A percentile compares a stretch with the other conserved stretches of the same genome.
Evolutionary conservation across 92 coral and sea anemone species (phyloP).

Genomic region (Porites rus): DNA sequence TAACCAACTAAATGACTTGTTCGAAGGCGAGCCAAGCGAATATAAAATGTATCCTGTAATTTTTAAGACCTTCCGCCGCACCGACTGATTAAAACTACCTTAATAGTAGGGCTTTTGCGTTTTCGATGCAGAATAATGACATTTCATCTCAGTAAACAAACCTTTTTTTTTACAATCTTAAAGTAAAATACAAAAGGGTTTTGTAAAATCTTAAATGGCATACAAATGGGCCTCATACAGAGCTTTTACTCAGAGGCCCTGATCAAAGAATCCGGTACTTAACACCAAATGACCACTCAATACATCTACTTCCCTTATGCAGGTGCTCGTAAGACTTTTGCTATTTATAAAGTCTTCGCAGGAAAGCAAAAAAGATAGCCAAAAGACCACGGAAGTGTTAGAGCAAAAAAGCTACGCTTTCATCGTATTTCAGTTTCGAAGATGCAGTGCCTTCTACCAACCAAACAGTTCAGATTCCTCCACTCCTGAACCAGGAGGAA

Average conservation of each 20-base stretch:
- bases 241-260: not conserved
- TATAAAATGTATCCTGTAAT: not conserved
- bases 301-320: not conserved
- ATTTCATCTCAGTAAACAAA: not conserved
- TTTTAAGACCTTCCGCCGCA: not conserved
- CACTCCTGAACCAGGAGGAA: slow-evolving; percentile 43
- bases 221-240: not conserved
- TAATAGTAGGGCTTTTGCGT: not conserved
- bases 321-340: not conserved
- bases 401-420: not conserved
- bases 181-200: not conserved
- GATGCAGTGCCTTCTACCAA: not conserved
- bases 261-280: slow-evolving; percentile 12
- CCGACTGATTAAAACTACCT: not conserved
- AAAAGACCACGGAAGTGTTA: not conserved
- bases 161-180: not conserved
- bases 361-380: not conserved
- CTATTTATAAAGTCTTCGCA: not conserved
- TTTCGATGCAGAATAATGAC: not conserved
- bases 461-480: not conserved
- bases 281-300: not conserved
- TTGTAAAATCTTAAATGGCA: not conserved
- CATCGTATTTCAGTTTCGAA: not conserved
- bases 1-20: not conserved
- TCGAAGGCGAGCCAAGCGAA: not conserved